Evolutionary conservation across 1,140 invertebrate genomes (phyloP).

Genomic region (Penaeus indicus): DNA sequence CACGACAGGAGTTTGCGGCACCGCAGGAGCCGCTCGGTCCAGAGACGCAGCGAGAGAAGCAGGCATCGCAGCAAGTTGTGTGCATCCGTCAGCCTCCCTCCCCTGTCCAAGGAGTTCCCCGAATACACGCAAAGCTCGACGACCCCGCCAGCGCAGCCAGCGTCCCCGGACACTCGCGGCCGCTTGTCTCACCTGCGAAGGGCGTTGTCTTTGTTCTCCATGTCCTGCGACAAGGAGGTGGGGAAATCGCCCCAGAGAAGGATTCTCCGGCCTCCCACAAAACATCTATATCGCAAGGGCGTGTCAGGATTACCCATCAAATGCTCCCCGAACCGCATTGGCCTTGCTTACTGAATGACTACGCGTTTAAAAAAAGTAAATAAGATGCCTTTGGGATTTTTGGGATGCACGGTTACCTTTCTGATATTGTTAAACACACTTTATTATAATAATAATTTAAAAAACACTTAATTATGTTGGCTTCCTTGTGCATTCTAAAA

Average conservation of each 20-base stretch:
- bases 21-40: conserved; percentile 19
- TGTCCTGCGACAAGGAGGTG: conserved; percentile 35
- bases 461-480: too few relatives aligned
- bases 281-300: conserved; percentile 35
- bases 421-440: too few relatives aligned
- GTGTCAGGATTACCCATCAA: conserved; percentile 48
- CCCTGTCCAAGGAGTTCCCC: not conserved
- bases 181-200: conserved; percentile 45
- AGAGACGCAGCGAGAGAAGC: not conserved
- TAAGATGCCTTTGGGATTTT: not conserved
- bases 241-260: conserved; percentile 26
- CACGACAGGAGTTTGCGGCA: not conserved
- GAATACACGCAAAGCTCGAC: not conserved
- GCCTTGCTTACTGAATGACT: conserved; percentile 33
- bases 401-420: not conserved
- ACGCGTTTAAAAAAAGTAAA: not conserved
- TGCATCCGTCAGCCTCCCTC: conserved; percentile 37
- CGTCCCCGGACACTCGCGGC: conserved; percentile 26
- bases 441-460: too few relatives aligned
- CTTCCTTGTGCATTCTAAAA: too few relatives aligned
- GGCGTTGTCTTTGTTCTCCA: conserved; percentile 50
- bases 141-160: not conserved
- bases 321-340: conserved; percentile 36
- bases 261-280: conserved; percentile 44
- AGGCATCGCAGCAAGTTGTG: conserved; percentile 14